Conservation (phyloP, 2,113 vertebrate genomes). For the Eulemur macaco region DNA sequence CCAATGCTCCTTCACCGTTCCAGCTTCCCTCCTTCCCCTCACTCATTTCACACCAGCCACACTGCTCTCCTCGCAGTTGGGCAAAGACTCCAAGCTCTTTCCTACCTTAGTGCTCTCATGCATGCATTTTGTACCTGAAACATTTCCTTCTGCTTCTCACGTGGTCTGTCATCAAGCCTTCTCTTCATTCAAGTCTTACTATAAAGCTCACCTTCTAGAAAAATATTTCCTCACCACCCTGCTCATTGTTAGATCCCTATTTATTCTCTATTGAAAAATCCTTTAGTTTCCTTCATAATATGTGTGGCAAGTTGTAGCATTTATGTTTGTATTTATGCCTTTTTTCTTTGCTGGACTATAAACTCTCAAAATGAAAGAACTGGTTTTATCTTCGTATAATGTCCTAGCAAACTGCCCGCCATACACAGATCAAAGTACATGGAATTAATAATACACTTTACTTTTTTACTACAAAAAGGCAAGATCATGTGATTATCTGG, state of each 20-base stretch:
- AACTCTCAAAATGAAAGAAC: not conserved
- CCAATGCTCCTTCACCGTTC: not conserved
- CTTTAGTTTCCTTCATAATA: not conserved
- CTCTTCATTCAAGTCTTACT: not conserved
- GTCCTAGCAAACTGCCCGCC: not conserved
- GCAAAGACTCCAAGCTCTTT: not conserved
- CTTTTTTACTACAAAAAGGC: not conserved
- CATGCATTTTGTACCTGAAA: not conserved
- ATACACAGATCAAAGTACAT: not conserved
- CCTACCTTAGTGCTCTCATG: not conserved
- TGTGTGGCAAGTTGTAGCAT: not conserved
- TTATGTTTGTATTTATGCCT: not conserved
- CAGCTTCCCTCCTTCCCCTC: no score
- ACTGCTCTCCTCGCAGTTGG: not conserved
- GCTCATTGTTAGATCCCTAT: not conserved
- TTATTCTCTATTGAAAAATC: not conserved
- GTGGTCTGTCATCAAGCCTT: not conserved
- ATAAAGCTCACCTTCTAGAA: not conserved
- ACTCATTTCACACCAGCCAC: not conserved
- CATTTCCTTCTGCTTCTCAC: not conserved
- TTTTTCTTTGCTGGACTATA: not conserved
- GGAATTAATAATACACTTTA: not conserved
- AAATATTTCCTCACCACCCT: not conserved
- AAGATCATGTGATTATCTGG: not conserved
- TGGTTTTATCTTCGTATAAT: not conserved